These are phyloP conservation scores for Karalla daura DNA, from an alignment of 2,797 vertebrate genomes.

Conservation along the genomic window DNA sequence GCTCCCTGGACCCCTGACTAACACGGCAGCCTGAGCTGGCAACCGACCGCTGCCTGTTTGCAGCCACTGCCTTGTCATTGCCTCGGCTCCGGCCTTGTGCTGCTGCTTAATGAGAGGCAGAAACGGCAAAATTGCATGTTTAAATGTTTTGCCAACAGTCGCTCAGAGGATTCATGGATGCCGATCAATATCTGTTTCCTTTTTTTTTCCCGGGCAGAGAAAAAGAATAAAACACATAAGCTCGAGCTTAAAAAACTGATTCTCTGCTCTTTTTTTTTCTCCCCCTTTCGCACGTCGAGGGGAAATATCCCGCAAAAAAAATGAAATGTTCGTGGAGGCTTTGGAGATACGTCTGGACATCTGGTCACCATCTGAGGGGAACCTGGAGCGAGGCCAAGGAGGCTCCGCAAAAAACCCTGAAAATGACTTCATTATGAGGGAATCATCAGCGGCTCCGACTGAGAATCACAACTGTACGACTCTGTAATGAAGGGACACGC, in stretches of 20 bases:
- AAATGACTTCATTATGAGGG: conserved; percentile 81
- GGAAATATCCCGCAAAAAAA: conserved; percentile 54
- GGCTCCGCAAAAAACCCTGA: conserved; percentile 65
- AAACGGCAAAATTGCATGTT: conserved; percentile 58
- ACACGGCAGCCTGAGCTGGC: conserved; percentile 67
- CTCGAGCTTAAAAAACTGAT: conserved; percentile 51
- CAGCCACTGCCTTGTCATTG: conserved; percentile 69
- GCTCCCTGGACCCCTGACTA: conserved; percentile 78
- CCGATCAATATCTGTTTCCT: conserved; percentile 63
- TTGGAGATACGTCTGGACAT: conserved; percentile 79
- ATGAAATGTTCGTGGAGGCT: conserved; percentile 62
- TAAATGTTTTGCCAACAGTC: conserved; percentile 70
- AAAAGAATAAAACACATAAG: conserved; percentile 20
- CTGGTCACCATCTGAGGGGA: conserved; percentile 82
- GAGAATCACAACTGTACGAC: conserved; percentile 17
- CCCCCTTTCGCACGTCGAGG: conserved; percentile 43
- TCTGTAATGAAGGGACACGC: conserved; percentile 5
- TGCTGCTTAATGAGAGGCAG: conserved; percentile 68
- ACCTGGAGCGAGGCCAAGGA: conserved; percentile 76
- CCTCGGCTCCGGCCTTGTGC: conserved; percentile 70
- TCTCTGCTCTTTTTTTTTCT: conserved; percentile 25
- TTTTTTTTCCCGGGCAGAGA: conserved; percentile 14
- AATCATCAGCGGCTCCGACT: conserved; percentile 61
- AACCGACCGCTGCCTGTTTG: conserved; percentile 65
- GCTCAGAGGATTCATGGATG: conserved; percentile 55